Evolutionary conservation across 2,113 vertebrate genomes (phyloP).

Genomic region (Hippocampus comes): DNA sequence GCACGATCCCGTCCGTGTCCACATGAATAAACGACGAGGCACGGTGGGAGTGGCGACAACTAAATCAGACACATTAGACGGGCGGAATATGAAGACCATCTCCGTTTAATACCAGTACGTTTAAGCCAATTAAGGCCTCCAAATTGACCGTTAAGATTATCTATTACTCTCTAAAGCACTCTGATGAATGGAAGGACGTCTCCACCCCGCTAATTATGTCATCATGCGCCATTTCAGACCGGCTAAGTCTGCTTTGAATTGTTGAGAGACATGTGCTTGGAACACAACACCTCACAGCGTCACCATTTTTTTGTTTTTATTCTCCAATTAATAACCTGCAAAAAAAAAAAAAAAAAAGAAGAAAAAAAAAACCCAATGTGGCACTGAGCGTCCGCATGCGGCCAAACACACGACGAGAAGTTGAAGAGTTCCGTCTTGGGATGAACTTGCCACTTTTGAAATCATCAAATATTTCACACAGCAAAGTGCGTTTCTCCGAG

Average conservation of each 20-base stretch:
- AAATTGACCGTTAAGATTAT: slow-evolving; percentile 8
- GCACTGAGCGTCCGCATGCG: background rate
- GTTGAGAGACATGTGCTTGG: too few relatives aligned
- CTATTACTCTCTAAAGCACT: background rate
- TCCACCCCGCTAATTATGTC: background rate
- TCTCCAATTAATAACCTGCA: too few relatives aligned
- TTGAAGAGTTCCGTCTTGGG: background rate
- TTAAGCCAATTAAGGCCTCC: background rate
- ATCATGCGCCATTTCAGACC: background rate
- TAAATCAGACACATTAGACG: slow-evolving; percentile 3
- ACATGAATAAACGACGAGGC: background rate
- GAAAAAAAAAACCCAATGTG: background rate
- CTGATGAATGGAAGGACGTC: background rate
- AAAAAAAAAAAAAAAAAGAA: too few relatives aligned
- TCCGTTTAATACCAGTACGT: background rate
- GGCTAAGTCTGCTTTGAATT: background rate
- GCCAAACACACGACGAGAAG: background rate
- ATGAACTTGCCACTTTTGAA: background rate
- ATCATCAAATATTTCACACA: slow-evolving; percentile 11
- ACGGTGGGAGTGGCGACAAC: background rate
- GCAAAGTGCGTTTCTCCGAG: slow-evolving; percentile 7
- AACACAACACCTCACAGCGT: background rate
- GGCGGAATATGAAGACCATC: slow-evolving; percentile 3
- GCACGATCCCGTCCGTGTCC: background rate
- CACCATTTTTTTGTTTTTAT: background rate